phyloP scores from a whole-genome alignment of 2,797 vertebrate genomes.

The Esox lucius region DNA sequence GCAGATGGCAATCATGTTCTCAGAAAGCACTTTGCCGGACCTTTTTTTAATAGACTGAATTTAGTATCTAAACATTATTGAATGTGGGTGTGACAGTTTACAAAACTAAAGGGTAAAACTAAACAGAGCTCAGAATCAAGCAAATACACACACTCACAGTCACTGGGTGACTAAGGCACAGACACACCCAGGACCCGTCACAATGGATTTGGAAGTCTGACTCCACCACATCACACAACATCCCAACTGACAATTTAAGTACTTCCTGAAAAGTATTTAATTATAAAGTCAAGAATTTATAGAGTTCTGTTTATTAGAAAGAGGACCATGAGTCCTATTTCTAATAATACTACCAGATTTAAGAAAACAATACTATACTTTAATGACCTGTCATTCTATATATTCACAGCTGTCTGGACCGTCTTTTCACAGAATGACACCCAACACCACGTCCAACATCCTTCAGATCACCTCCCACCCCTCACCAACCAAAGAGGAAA shows the following conservation, averaged over 20 bases:
- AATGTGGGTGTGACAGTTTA: neutral
- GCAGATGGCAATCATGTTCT: too few relatives aligned
- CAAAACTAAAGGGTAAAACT: neutral
- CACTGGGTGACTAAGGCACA: too few relatives aligned
- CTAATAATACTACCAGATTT: neutral
- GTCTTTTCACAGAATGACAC: slow-evolving; percentile 48
- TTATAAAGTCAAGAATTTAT: neutral
- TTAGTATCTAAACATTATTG: too few relatives aligned
- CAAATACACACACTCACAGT: too few relatives aligned
- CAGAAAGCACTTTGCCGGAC: too few relatives aligned
- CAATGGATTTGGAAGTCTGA: neutral
- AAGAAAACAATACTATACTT: neutral
- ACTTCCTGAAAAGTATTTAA: neutral
- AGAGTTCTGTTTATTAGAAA: neutral
- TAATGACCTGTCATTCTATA: neutral
- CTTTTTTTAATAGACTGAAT: too few relatives aligned
- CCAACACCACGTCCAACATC: slow-evolving; percentile 25
- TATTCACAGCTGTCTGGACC: neutral
- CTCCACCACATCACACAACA: neutral
- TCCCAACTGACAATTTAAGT: neutral
- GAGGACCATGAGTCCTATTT: neutral
- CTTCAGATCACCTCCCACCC: accelerated
- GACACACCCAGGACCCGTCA: neutral
- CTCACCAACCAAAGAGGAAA: slow-evolving; percentile 6
- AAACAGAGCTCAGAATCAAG: neutral